phyloP scores from a whole-genome alignment of 2,797 vertebrate genomes.

The Enteromius trimaculatus region DNA sequence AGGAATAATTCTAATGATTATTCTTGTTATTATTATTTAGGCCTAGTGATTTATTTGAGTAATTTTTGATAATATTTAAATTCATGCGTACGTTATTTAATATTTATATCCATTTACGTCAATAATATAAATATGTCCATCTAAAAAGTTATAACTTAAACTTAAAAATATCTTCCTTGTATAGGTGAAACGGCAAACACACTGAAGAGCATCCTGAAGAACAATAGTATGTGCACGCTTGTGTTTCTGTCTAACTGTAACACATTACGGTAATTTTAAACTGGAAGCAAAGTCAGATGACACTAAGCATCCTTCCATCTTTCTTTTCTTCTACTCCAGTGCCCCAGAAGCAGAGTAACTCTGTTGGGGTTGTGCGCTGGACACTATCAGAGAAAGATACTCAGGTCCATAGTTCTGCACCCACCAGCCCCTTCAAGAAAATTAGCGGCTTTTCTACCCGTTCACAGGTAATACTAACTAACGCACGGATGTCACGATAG shows the following conservation, averaged over 20 bases:
- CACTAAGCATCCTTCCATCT: background rate
- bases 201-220: slow-evolving; percentile 77
- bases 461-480: slow-evolving; percentile 66
- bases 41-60: background rate
- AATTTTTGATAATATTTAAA: background rate
- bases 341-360: slow-evolving; percentile 70
- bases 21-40: background rate
- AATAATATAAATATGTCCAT: background rate
- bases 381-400: slow-evolving; percentile 63
- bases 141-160: background rate
- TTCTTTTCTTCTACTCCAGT: slow-evolving; percentile 40
- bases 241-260: background rate
- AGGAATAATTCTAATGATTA: background rate
- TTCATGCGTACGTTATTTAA: too few species aligned
- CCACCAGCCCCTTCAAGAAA: slow-evolving; percentile 57
- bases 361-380: slow-evolving; percentile 76
- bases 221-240: slow-evolving; percentile 25
- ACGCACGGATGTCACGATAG: background rate
- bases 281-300: background rate
- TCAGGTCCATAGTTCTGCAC: slow-evolving; percentile 75
- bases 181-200: slow-evolving; percentile 36
- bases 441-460: slow-evolving; percentile 26
- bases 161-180: background rate
- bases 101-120: background rate
- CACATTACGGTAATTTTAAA: background rate